Evolutionary conservation across 2,113 vertebrate species (phyloP).

Genomic region (Hystrix cristata): DNA sequence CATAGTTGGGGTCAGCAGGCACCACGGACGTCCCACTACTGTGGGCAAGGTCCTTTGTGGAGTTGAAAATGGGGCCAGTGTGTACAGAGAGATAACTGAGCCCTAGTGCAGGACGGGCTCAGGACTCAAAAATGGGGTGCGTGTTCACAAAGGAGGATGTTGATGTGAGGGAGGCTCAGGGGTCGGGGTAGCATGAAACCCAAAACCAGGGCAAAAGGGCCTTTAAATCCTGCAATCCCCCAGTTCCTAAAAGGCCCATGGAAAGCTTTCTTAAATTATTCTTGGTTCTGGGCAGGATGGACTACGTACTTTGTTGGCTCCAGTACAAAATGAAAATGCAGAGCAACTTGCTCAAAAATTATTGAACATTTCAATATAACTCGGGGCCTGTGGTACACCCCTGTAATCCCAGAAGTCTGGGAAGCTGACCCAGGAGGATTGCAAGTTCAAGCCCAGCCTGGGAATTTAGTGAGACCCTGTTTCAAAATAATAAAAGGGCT

Average conservation of each 20-base stretch:
- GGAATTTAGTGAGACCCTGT: background rate
- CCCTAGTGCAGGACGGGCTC: background rate
- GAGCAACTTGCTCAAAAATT: slow-evolving; percentile 1
- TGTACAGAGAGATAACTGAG: background rate
- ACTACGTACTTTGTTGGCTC: background rate
- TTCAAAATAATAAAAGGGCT: background rate
- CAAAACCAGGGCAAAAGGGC: background rate
- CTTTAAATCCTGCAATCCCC: background rate
- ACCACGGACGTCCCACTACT: background rate
- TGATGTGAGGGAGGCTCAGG: background rate
- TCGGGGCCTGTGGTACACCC: background rate
- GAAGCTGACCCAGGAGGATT: background rate
- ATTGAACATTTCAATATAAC: background rate
- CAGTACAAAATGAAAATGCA: background rate
- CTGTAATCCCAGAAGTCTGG: background rate
- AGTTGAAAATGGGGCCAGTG: rapidly evolving
- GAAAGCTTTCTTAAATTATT: background rate
- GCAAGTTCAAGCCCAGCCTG: background rate
- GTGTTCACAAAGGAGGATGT: background rate
- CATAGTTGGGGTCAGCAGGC: background rate
- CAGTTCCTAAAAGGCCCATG: background rate
- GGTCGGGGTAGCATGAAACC: background rate
- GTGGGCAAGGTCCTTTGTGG: background rate
- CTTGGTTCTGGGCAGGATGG: background rate
- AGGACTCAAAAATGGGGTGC: background rate